Evolutionary conservation across 2,113 vertebrate genomes (phyloP), one percentile per base, ranked within the genome.

Genomic region (Saimiri boliviensis): DNA sequence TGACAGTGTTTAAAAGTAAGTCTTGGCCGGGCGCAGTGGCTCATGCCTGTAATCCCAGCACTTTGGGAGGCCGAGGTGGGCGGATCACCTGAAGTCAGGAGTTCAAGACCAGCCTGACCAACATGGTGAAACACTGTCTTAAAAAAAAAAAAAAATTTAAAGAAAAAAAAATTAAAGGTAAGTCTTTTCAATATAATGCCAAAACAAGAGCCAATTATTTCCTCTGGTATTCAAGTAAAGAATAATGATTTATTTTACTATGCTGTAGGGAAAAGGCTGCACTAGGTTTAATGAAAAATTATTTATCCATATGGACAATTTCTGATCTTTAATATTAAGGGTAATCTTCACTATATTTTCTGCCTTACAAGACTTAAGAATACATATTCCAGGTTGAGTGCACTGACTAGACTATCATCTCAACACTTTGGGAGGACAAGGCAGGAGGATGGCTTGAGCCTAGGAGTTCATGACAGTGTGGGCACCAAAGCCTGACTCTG

Each of bases 221-320:
- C 42, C 60, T 68, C 37, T 68, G 21, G 13, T 63, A 1, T 76
- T 87, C 35, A 70, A 30, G 56, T 77, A 7, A 86, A 63, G 66
- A 90, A 96, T 20, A 84, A 49, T 88, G 20, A 87, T 83, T 76
- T 82, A 23, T 42, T 94, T 94, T 94, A 68, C 81, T 91, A 27
- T 68, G 37, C 74, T 73, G 11, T 25, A 74, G 20, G 23, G 68
- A 66, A 89, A 90, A 91, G 37, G 63, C 25, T 86, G 25, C 16
- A 4, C 42, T 66, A 27, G 32, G 5, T 32, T 94, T 40, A 86
- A 27, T 70, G 32, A 87, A 91, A 96, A 86, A 56, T 40, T 17
- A 77, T 56, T 91, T 40, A 47, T 35, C 25, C 13, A 76, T 54
- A 77, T 19, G 83, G 56, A 82, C 6, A 90, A 82, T 82, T 90